These are phyloP conservation scores for Oryzias javanicus DNA, from an alignment of 2,113 vertebrate genomes.

Conservation along the genomic window DNA sequence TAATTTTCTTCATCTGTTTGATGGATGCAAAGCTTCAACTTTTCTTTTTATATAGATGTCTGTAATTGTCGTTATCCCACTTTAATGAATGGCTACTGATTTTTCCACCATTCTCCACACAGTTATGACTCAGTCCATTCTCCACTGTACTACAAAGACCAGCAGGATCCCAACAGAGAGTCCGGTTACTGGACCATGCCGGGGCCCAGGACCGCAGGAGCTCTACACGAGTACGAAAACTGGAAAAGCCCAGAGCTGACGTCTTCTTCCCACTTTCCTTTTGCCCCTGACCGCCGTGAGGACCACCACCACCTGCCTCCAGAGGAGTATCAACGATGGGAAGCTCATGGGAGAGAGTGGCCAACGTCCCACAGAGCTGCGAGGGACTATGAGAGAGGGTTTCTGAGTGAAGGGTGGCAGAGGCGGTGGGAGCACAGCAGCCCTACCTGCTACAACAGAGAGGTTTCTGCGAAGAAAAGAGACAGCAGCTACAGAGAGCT, in stretches of 20 bases:
- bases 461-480: constrained; percentile 48
- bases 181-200: constrained; percentile 56
- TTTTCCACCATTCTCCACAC: constrained; percentile 24
- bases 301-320: constrained; percentile 37
- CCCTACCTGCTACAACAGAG: constrained; percentile 50
- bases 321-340: constrained; percentile 37
- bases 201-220: constrained; percentile 53
- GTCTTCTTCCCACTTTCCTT: constrained; percentile 51
- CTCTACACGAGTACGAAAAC: constrained; percentile 49
- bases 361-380: constrained; percentile 27
- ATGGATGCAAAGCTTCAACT: too few relatives aligned
- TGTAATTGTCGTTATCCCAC: background rate
- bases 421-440: constrained; percentile 56
- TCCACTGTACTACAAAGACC: constrained; percentile 47
- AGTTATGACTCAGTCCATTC: constrained; percentile 57
- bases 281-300: constrained; percentile 34
- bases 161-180: constrained; percentile 49
- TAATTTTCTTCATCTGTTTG: too few relatives aligned
- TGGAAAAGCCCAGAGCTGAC: constrained; percentile 50
- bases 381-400: constrained; percentile 53
- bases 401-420: constrained; percentile 56
- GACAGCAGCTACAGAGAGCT: constrained; percentile 68
- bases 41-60: background rate
- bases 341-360: constrained; percentile 61
- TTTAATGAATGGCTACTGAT: background rate